These are phyloP conservation scores for Sciaenops ocellatus DNA, from an alignment of 2,797 vertebrate genomes.

Conservation along the genomic window DNA sequence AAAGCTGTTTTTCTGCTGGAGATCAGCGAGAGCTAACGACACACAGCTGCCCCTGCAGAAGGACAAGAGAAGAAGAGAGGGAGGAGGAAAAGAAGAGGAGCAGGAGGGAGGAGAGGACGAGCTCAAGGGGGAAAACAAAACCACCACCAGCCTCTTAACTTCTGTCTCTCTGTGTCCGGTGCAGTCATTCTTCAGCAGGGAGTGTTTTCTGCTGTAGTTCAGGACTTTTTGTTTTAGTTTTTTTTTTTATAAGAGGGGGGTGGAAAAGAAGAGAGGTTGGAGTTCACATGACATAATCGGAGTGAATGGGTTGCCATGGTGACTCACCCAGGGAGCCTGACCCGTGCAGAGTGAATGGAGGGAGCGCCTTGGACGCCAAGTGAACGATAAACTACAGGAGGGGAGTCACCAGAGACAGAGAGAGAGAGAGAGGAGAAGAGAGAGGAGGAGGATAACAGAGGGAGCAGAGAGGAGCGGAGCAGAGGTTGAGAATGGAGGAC, in stretches of 20 bases:
- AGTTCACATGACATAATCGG: conserved; percentile 81
- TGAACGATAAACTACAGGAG: conserved; percentile 80
- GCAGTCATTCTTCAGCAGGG: conserved; percentile 55
- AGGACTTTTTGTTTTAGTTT: conserved; percentile 51
- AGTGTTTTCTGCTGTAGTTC: conserved; percentile 52
- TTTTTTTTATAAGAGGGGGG: conserved; percentile 33
- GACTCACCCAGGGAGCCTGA: conserved; percentile 89
- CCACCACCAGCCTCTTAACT: conserved; percentile 62
- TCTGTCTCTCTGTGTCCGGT: conserved; percentile 23
- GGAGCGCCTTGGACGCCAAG: conserved; percentile 73
- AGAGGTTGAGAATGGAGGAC: conserved; percentile 94
- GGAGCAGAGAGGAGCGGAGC: conserved; percentile 59
- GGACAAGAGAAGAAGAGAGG: conserved; percentile 53
- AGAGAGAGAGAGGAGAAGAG: conserved; percentile 31
- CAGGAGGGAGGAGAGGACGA: conserved; percentile 57
- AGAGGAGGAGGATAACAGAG: conserved; percentile 53
- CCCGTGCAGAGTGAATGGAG: conserved; percentile 84
- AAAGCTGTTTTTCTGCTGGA: conserved; percentile 79
- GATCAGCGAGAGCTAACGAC: conserved; percentile 72
- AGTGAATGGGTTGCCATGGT: conserved; percentile 92
- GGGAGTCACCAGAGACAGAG: conserved; percentile 77
- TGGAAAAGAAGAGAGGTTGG: conserved; percentile 56
- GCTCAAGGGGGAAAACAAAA: conserved; percentile 34
- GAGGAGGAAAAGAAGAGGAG: conserved; percentile 35
- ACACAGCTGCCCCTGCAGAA: conserved; percentile 68